phyloP scores from a whole-genome alignment of 2,888 invertebrate genomes.

The Drosophila peninsularis region DNA sequence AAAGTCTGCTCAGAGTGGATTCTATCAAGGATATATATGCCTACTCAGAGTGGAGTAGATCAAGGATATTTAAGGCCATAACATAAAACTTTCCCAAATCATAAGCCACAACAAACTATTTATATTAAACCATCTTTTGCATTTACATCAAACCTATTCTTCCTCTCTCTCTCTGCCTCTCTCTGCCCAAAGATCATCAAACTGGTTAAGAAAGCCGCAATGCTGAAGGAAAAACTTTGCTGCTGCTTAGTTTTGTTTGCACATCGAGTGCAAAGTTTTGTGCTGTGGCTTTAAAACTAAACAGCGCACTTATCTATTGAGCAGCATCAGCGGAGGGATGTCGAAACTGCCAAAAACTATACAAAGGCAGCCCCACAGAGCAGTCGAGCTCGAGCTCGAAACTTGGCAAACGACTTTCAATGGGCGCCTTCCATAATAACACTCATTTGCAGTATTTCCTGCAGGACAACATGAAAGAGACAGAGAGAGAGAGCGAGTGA shows the following conservation, averaged over 20 bases:
- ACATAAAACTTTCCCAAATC: too few species aligned
- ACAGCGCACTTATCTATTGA: conserved; percentile 77
- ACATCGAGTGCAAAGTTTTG: conserved; percentile 53
- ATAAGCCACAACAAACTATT: neutral
- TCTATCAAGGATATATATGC: too few species aligned
- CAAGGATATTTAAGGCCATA: too few species aligned
- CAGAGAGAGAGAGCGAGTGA: neutral
- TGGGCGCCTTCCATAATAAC: conserved; percentile 61
- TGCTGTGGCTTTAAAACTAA: conserved; percentile 77
- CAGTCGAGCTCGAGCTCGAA: conserved; percentile 42
- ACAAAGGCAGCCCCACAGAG: conserved; percentile 43
- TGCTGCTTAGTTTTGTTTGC: conserved; percentile 45
- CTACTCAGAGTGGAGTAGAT: too few species aligned
- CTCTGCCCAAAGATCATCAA: conserved; percentile 28
- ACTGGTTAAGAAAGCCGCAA: conserved; percentile 54
- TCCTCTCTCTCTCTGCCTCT: conserved; percentile 5
- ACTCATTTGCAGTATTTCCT: conserved; percentile 69
- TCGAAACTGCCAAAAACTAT: conserved; percentile 71
- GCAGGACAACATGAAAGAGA: conserved; percentile 19
- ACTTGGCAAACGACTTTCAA: conserved; percentile 66
- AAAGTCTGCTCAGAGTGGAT: too few species aligned
- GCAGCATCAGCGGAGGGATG: conserved; percentile 50
- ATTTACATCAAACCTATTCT: neutral
- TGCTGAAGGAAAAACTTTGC: conserved; percentile 48
- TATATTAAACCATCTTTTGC: neutral